Conservation (phyloP, 2,888 invertebrate genomes). For the Oscheius sp. region DNA sequence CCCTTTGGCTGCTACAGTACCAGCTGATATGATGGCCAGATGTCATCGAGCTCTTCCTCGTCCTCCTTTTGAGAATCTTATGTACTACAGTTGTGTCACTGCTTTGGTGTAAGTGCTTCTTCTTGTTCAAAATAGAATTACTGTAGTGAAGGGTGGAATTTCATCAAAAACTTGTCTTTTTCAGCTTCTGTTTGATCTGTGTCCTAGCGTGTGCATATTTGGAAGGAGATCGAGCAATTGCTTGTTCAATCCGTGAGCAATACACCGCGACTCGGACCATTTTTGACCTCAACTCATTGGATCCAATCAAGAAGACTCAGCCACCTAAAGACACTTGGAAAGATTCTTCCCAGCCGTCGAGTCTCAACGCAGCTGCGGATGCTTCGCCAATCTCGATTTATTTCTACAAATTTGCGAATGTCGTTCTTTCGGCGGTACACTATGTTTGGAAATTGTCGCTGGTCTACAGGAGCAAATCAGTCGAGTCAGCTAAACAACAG, state of each 20-base stretch:
- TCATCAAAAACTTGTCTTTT: constrained; percentile 33
- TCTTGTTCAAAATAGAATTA: no score
- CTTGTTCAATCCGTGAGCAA: constrained; percentile 59
- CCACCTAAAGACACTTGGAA: constrained; percentile 11
- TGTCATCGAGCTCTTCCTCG: constrained; percentile 79
- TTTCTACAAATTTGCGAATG: constrained; percentile 36
- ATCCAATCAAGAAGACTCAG: constrained; percentile 7
- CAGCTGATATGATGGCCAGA: constrained; percentile 67
- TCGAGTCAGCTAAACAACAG: not conserved
- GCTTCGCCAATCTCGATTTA: constrained; percentile 32
- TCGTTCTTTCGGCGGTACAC: constrained; percentile 39
- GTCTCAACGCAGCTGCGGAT: constrained; percentile 35
- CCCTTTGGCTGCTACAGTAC: constrained; percentile 79
- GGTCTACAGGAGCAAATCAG: constrained; percentile 33
- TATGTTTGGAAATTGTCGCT: constrained; percentile 47
- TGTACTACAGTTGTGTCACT: constrained; percentile 76
- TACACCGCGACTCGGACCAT: constrained; percentile 39
- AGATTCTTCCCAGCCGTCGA: constrained; percentile 5
- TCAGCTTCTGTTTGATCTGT: constrained; percentile 69
- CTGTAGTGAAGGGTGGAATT: no score
- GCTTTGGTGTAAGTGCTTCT: constrained; percentile 62
- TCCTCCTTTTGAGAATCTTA: constrained; percentile 81
- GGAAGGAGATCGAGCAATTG: constrained; percentile 69
- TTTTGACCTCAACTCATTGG: constrained; percentile 46
- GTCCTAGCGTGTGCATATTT: constrained; percentile 69